Conservation (phyloP, 2,888 invertebrate genomes). For the Nudaria mundana region DNA sequence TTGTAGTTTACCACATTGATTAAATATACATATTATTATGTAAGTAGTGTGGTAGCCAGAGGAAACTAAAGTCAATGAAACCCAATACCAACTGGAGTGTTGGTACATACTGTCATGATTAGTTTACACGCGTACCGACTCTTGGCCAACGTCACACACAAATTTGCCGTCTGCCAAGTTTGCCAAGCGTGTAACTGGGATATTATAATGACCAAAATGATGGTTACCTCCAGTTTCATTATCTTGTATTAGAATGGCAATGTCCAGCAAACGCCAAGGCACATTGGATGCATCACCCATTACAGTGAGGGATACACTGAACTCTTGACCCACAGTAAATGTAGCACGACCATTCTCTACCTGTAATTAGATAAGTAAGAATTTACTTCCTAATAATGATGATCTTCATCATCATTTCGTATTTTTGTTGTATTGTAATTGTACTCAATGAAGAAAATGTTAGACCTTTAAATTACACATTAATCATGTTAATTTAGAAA, state of each 20-base stretch:
- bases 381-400: no score
- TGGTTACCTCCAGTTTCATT: conserved; percentile 93
- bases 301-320: conserved; percentile 96
- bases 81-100: no score
- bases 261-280: conserved; percentile 97
- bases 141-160: no score
- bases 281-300: conserved; percentile 97
- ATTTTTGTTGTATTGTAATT: no score
- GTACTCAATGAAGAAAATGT: background rate
- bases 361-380: conserved; percentile 51
- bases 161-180: no score
- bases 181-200: background rate
- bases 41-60: no score
- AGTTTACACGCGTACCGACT: no score
- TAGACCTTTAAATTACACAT: background rate
- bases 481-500: background rate
- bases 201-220: background rate
- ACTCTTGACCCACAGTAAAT: conserved; percentile 97
- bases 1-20: no score
- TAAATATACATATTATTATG: background rate
- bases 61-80: no score
- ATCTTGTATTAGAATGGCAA: conserved; percentile 97
- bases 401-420: no score
- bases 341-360: conserved; percentile 97
- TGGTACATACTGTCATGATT: no score